Conservation (phyloP, 2,113 vertebrate species). For the Panthera uncia region DNA sequence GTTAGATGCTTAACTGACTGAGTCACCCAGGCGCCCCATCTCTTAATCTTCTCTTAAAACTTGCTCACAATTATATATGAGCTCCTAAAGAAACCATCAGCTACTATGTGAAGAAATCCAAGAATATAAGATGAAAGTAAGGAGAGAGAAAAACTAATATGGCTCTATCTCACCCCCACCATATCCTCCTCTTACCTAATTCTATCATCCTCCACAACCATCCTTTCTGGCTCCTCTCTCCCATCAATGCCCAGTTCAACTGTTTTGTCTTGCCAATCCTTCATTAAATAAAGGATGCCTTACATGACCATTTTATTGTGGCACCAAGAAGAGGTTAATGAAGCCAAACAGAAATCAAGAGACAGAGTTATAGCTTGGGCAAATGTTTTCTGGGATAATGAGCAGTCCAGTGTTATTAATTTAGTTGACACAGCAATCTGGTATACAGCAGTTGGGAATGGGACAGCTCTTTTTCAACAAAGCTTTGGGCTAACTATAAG, state of each 20-base stretch:
- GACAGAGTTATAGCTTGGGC: constrained; percentile 46
- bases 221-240: not conserved
- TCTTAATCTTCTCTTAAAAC: constrained; percentile 8
- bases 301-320: constrained; percentile 6
- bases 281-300: not conserved
- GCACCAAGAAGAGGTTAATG: not conserved
- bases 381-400: constrained; percentile 32
- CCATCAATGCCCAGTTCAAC: not conserved
- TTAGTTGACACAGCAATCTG: constrained; percentile 55
- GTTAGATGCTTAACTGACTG: too few relatives aligned
- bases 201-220: not conserved
- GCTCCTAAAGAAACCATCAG: not conserved
- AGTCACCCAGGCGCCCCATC: not conserved
- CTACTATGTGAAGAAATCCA: not conserved
- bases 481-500: constrained; percentile 56
- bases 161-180: not conserved
- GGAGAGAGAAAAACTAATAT: not conserved
- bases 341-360: constrained; percentile 54
- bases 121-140: not conserved
- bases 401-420: not conserved
- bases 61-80: not conserved
- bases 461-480: constrained; percentile 56
- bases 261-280: not conserved
- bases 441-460: not conserved
- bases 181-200: not conserved